phyloP scores from a whole-genome alignment of 2,113 vertebrate species.

The Proterorhinus semilunaris region DNA sequence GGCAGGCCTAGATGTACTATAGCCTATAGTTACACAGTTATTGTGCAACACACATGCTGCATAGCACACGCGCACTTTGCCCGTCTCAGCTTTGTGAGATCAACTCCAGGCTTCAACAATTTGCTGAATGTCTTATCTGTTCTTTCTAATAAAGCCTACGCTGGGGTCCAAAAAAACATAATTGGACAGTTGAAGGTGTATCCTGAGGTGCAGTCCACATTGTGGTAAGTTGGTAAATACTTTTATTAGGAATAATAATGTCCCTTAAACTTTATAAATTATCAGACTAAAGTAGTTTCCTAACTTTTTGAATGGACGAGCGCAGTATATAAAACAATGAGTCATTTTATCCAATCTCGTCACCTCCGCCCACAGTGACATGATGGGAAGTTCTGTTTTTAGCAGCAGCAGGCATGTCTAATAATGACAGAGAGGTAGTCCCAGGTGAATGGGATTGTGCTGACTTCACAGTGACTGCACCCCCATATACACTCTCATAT shows the following conservation, averaged over 20 bases:
- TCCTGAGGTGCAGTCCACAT: no score
- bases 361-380: conserved; percentile 15
- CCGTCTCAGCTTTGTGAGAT: no score
- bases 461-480: conserved; percentile 64
- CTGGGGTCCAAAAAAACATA: no score
- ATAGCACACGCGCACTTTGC: no score
- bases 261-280: neutral
- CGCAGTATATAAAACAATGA: conserved; percentile 25
- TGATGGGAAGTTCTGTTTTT: conserved; percentile 60
- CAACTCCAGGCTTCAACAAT: no score
- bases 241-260: neutral
- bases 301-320: neutral
- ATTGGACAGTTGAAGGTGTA: no score
- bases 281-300: neutral
- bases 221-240: no score
- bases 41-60: no score
- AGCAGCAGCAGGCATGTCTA: conserved; percentile 64
- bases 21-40: no score
- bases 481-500: conserved; percentile 23
- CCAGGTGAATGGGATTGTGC: conserved; percentile 61
- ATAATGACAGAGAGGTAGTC: conserved; percentile 75
- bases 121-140: no score
- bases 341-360: conserved; percentile 9
- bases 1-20: no score
- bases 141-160: no score